phyloP scores from a whole-genome alignment of 2,888 invertebrate genomes.

The Drosophila differens region DNA sequence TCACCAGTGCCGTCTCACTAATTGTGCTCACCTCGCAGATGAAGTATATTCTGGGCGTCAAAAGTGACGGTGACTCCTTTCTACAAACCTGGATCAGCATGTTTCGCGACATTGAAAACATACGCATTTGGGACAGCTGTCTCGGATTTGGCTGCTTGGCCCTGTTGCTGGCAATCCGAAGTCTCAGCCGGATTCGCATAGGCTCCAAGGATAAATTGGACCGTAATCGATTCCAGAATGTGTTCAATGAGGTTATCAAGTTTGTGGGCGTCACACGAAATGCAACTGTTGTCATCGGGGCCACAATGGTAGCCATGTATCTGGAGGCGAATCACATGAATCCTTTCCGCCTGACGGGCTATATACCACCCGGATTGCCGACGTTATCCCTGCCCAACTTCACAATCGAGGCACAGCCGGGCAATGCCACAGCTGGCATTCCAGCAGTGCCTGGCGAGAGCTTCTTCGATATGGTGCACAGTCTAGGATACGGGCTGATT shows the following conservation, averaged over 20 bases:
- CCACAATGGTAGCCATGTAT: slow-evolving; percentile 88
- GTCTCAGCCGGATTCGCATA: slow-evolving; percentile 88
- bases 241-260: slow-evolving; percentile 90
- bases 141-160: slow-evolving; percentile 91
- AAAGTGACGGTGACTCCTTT: slow-evolving; percentile 90
- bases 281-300: slow-evolving; percentile 91
- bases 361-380: slow-evolving; percentile 91
- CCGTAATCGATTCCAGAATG: slow-evolving; percentile 85
- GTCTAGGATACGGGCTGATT: slow-evolving; percentile 92
- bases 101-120: slow-evolving; percentile 88
- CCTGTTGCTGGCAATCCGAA: slow-evolving; percentile 90
- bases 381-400: slow-evolving; percentile 88
- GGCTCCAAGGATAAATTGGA: slow-evolving; percentile 87
- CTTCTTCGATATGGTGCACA: slow-evolving; percentile 90
- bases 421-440: slow-evolving; percentile 73
- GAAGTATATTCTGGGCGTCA: slow-evolving; percentile 92
- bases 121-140: slow-evolving; percentile 90
- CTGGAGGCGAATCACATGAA: slow-evolving; percentile 86
- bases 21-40: slow-evolving; percentile 95
- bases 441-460: slow-evolving; percentile 63
- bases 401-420: slow-evolving; percentile 86
- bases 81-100: slow-evolving; percentile 92
- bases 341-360: slow-evolving; percentile 88
- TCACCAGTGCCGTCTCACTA: slow-evolving; percentile 95
- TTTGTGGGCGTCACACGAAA: slow-evolving; percentile 92